Percentiles rank a stretch among this genome's conserved stretches.
Evolutionary conservation across 2,113 vertebrate genomes (phyloP).

Genomic region (Potamarius usumacintae): DNA sequence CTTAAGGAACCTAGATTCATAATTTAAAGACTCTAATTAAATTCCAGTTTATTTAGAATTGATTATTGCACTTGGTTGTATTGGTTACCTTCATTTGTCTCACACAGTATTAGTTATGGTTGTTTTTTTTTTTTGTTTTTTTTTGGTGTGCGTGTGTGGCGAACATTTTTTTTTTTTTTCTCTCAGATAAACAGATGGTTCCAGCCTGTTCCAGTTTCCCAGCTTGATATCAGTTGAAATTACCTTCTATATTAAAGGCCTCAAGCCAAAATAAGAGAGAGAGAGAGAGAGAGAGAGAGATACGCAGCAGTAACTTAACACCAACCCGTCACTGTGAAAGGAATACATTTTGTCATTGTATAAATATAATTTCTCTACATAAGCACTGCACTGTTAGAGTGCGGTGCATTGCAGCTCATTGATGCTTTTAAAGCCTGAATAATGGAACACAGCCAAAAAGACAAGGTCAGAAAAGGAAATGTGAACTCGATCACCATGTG

Average conservation of each 20-base stretch:
- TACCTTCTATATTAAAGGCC: slow-evolving; percentile 28
- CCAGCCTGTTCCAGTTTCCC: slow-evolving; percentile 45
- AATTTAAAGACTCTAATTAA: background rate
- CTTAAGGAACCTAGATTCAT: background rate
- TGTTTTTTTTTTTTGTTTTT: background rate
- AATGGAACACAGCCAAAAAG: background rate
- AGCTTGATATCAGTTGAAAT: slow-evolving; percentile 45
- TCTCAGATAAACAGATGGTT: slow-evolving; percentile 53
- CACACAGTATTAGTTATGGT: background rate
- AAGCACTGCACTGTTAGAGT: background rate
- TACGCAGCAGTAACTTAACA: background rate
- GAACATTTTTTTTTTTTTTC: slow-evolving; percentile 4
- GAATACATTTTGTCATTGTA: background rate
- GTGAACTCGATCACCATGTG: slow-evolving; percentile 25
- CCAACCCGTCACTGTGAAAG: background rate
- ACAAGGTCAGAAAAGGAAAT: background rate
- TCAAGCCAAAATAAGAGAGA: slow-evolving; percentile 19
- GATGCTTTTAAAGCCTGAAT: background rate
- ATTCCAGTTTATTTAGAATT: background rate
- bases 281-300: background rate
- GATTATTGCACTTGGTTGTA: background rate
- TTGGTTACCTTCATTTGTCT: background rate
- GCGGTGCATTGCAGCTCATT: background rate
- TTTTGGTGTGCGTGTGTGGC: background rate
- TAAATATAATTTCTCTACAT: background rate